Evolutionary conservation across 2,113 vertebrate species (phyloP), one percentile per base, ranked within the genome.

Genomic region (Natator depressus): DNA sequence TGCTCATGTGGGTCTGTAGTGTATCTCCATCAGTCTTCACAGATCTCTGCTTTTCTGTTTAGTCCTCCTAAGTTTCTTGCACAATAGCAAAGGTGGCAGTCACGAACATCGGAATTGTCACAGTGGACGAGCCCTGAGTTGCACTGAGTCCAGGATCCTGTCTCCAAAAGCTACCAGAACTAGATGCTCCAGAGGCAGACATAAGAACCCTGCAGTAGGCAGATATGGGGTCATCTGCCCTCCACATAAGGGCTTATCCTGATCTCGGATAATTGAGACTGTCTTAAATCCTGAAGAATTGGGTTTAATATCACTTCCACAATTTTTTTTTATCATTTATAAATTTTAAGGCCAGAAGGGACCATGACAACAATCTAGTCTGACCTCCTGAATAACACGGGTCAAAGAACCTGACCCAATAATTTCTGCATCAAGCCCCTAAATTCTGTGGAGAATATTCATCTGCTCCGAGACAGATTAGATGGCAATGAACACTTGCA

Each of bases 1-100:
- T 81, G 80, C 83, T 59, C 7, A 42, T 1, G 35, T 1, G 1
- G 8, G 50, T 0, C 4, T 11, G 10, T 6, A 25, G 72, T 47
- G 22, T 25, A 27, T 6, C 82, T 82, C 87, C 6, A 3, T 19
- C 72, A 51, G 3, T 46, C 47, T 50, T 1, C 62, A 65, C 84
- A 46, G 80, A 62, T 10, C 83, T 38, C 83, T 22, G 27, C 2
- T 6, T 10, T 24, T 3, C 4, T 3, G 6, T 7, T 8, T 76
- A 46, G 42, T 76, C 38, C 42, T 76, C 38, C 24, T 76, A 27
- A 14, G 42, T 46, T 46, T 46, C 42, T 76, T 1, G 14, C 65
- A 50, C n/a, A 42, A 38, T 51, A 17, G 49, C 49, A 5, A 29
- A 78, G 86, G 3, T 1, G 69, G 46, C 51, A 92, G 31, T 54